Conservation (phyloP, 2,113 vertebrate genomes). For the Aphelocoma coerulescens region DNA sequence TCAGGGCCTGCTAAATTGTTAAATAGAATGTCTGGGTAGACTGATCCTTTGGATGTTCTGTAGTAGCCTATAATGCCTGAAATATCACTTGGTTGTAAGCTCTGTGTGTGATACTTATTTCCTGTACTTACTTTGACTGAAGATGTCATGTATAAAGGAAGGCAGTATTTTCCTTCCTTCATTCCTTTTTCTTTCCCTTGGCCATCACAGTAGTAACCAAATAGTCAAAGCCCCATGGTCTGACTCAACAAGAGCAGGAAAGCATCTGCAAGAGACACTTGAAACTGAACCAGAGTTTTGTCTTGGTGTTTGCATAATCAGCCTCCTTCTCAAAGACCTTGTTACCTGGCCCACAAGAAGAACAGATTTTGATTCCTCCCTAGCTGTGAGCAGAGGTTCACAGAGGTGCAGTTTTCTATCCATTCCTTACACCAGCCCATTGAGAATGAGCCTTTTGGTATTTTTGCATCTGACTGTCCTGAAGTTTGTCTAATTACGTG, state of each 20-base stretch:
- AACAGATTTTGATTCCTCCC: background rate
- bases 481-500: background rate
- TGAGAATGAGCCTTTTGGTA: background rate
- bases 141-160: background rate
- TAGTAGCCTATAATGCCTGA: background rate
- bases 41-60: background rate
- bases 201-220: background rate
- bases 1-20: background rate
- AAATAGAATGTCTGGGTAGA: background rate
- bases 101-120: background rate
- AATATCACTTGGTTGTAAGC: background rate
- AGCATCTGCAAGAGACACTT: background rate
- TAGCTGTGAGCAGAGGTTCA: background rate
- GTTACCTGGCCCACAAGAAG: background rate
- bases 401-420: background rate
- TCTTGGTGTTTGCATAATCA: background rate
- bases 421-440: background rate
- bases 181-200: background rate
- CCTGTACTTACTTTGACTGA: background rate
- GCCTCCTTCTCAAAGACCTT: background rate
- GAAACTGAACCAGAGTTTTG: background rate
- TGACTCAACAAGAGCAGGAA: background rate
- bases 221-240: background rate
- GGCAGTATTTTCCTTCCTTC: background rate
- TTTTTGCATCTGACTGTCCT: background rate